These are phyloP conservation scores for Smithornis capensis DNA, from an alignment of 2,113 vertebrate species.

Conservation along the genomic window DNA sequence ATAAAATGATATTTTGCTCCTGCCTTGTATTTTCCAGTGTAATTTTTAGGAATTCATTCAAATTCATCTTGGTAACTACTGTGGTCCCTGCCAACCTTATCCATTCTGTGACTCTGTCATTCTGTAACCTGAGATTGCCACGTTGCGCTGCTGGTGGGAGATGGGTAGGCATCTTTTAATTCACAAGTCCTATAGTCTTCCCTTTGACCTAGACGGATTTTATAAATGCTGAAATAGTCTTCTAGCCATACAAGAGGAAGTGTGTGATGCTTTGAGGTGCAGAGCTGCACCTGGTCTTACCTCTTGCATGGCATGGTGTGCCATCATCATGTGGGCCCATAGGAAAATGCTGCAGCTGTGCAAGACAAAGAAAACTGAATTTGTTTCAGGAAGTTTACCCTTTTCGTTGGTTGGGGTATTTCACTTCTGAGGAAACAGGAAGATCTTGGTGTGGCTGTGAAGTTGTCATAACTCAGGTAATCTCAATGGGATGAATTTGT, in stretches of 20 bases:
- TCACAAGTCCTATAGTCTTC: background rate
- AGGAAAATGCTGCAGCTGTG: background rate
- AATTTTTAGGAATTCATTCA: background rate
- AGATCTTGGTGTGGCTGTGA: background rate
- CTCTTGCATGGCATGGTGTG: background rate
- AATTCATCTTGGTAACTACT: background rate
- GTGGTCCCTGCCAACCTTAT: background rate
- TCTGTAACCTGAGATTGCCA: background rate
- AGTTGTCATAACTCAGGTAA: background rate
- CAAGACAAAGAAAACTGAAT: rapidly evolving
- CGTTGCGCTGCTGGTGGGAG: background rate
- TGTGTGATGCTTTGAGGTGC: background rate
- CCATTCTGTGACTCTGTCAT: background rate
- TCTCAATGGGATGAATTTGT: background rate
- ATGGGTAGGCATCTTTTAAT: background rate
- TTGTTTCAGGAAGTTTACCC: background rate
- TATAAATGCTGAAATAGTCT: background rate
- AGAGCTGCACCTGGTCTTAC: background rate
- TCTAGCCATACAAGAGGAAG: background rate
- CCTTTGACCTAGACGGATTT: background rate
- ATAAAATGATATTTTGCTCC: background rate
- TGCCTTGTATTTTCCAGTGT: background rate
- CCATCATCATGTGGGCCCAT: background rate
- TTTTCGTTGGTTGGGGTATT: background rate
- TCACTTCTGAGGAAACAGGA: background rate